A percentile compares a stretch with the other conserved stretches of the same genome.
Conservation (phyloP, 1,140 invertebrate species). For the Drosophila murphyi region DNA sequence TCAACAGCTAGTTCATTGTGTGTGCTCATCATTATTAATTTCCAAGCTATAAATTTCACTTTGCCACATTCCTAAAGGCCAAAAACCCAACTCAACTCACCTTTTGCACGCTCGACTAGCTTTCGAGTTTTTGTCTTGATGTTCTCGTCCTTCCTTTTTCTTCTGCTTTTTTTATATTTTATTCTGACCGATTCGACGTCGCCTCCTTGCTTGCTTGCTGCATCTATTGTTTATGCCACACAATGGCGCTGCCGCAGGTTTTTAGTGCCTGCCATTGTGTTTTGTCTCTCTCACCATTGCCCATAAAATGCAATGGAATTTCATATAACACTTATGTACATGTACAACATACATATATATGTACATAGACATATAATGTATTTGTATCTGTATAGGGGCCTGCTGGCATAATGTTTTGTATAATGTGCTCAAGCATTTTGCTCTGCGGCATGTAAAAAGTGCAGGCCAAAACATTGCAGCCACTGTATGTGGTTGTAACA, state of each 20-base stretch:
- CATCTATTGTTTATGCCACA: slow-evolving; percentile 80
- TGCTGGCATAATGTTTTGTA: slow-evolving; percentile 67
- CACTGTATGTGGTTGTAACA: slow-evolving; percentile 34
- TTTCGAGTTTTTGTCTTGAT: slow-evolving; percentile 38
- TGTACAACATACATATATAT: slow-evolving; percentile 1
- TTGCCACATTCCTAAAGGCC: slow-evolving; percentile 78
- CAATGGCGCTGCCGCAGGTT: slow-evolving; percentile 79
- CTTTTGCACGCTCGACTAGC: slow-evolving; percentile 72
- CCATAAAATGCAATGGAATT: slow-evolving; percentile 83
- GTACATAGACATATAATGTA: not conserved
- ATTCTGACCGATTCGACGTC: slow-evolving; percentile 64
- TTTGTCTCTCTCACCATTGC: slow-evolving; percentile 18
- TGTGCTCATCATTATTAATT: slow-evolving; percentile 78
- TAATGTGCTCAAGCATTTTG: slow-evolving; percentile 76
- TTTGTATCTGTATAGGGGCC: slow-evolving; percentile 43
- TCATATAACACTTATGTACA: slow-evolving; percentile 56
- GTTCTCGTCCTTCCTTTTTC: not conserved
- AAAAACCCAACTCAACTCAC: slow-evolving; percentile 58
- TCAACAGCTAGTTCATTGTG: slow-evolving; percentile 68
- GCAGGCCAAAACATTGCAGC: slow-evolving; percentile 50
- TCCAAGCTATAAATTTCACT: slow-evolving; percentile 81
- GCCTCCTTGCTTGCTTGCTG: slow-evolving; percentile 50
- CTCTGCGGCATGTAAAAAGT: slow-evolving; percentile 77
- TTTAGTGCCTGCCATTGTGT: slow-evolving; percentile 73
- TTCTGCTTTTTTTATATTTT: slow-evolving; percentile 36